Evolutionary conservation across 2,113 vertebrate species (phyloP).

Genomic region (Syngnathus typhle): DNA sequence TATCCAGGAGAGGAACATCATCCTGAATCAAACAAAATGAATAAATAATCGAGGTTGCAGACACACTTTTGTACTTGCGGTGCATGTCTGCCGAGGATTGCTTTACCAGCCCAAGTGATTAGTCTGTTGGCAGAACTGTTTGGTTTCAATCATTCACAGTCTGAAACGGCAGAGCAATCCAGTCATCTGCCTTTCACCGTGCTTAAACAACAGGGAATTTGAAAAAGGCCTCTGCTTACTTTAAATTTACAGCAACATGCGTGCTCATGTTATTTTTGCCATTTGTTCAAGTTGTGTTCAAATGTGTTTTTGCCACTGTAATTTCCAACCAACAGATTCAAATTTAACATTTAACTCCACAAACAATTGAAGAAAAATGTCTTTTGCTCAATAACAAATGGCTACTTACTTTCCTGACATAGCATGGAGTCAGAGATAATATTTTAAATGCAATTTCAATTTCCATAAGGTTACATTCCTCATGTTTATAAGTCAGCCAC

Average conservation of each 20-base stretch:
- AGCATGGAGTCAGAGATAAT: conserved; percentile 68
- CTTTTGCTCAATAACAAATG: conserved; percentile 51
- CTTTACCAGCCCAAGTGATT: conserved; percentile 69
- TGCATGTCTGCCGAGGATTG: conserved; percentile 66
- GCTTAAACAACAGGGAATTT: conserved; percentile 2
- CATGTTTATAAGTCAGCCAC: conserved; percentile 75
- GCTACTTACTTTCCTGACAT: conserved; percentile 52
- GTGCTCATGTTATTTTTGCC: conserved; percentile 10
- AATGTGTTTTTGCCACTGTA: not conserved
- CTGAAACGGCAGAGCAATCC: conserved; percentile 60
- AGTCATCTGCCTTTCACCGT: conserved; percentile 27
- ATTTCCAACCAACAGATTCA: not conserved
- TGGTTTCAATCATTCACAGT: conserved; percentile 65
- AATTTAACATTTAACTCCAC: not conserved
- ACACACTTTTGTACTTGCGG: conserved; percentile 72
- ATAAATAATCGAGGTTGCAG: conserved; percentile 74
- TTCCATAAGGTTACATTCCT: conserved; percentile 86
- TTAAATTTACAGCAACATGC: conserved; percentile 22
- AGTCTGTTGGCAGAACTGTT: conserved; percentile 64
- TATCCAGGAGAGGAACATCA: conserved; percentile 70
- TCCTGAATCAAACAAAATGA: conserved; percentile 75
- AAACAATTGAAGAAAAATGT: conserved; percentile 40
- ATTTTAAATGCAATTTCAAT: conserved; percentile 84
- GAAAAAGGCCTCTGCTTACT: conserved; percentile 13
- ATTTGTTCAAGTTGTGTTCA: not conserved